phyloP scores from a whole-genome alignment of 92 coral and sea anemone species.

The Porites lobata region DNA sequence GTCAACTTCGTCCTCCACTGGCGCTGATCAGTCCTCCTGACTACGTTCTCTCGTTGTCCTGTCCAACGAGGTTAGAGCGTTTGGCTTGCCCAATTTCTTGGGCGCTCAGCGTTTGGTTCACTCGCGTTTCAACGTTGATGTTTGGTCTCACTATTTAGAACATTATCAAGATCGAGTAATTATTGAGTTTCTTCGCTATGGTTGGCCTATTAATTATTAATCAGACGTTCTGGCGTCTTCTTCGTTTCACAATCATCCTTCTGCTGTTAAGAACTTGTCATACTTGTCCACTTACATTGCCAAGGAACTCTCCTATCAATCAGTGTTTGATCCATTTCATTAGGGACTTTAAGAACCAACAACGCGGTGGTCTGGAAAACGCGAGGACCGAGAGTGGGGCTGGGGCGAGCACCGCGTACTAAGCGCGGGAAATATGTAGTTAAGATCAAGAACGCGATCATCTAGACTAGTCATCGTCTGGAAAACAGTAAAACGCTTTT shows the following conservation, averaged over 20 bases:
- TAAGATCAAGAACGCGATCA: no score
- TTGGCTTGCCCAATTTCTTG: slow-evolving; percentile 21
- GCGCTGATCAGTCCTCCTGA: not conserved
- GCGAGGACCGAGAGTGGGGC: no score
- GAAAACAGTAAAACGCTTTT: no score
- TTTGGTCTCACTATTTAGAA: slow-evolving; percentile 45
- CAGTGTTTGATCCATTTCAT: slow-evolving; percentile 46
- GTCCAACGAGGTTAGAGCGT: slow-evolving; percentile 31
- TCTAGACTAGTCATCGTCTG: no score
- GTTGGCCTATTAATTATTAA: slow-evolving; percentile 49
- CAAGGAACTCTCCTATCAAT: slow-evolving; percentile 36
- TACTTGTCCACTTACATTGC: no score
- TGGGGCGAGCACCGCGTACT: no score
- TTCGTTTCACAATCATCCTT: slow-evolving; percentile 44
- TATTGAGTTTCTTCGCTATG: slow-evolving; percentile 49
- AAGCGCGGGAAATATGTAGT: no score
- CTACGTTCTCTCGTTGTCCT: slow-evolving; percentile 3
- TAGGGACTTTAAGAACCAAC: no score
- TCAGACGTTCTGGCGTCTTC: slow-evolving; percentile 2
- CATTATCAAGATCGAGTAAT: slow-evolving; percentile 52
- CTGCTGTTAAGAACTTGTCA: slow-evolving; percentile 31
- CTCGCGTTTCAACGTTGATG: slow-evolving; percentile 17
- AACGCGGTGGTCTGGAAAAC: no score
- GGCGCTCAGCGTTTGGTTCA: slow-evolving; percentile 24
- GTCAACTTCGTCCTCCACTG: not conserved